A percentile compares a stretch with the other conserved stretches of the same genome.
These are phyloP conservation scores for Cantharis rufa DNA, from an alignment of 2,888 invertebrate species.

Conservation along the genomic window DNA sequence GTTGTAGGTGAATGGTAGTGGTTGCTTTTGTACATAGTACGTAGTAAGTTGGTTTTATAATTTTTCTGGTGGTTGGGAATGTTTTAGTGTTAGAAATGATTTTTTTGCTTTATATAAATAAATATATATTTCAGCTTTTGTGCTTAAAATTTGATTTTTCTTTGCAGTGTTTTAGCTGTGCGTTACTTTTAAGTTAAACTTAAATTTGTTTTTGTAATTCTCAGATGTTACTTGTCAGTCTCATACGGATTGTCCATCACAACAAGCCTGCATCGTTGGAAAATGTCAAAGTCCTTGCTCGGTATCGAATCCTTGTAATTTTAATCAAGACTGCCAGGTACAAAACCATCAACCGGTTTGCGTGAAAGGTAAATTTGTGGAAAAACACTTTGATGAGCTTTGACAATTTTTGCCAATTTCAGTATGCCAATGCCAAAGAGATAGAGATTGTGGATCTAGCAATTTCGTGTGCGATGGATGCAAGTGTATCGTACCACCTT, in stretches of 20 bases:
- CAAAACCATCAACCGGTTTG: conserved; percentile 84
- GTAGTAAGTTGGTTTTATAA: neutral
- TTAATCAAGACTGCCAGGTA: conserved; percentile 79
- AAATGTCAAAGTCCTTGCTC: conserved; percentile 84
- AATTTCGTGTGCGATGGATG: conserved; percentile 70
- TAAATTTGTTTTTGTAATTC: conserved; percentile 32
- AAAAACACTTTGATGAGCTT: neutral
- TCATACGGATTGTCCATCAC: conserved; percentile 77
- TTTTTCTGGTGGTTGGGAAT: conserved; percentile 8
- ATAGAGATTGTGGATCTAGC: conserved; percentile 65
- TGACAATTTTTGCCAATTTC: neutral
- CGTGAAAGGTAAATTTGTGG: conserved; percentile 66
- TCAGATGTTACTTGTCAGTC: conserved; percentile 78
- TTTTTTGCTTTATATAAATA: conserved; percentile 15
- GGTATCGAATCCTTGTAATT: conserved; percentile 72
- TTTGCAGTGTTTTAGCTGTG: conserved; percentile 26
- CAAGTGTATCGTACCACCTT: conserved; percentile 58
- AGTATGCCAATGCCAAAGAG: conserved; percentile 74
- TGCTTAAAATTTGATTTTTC: conserved; percentile 30
- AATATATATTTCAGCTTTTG: conserved; percentile 35
- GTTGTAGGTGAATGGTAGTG: conserved; percentile 9
- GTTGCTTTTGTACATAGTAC: conserved; percentile 7
- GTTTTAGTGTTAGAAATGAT: conserved; percentile 21
- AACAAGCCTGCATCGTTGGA: conserved; percentile 78
- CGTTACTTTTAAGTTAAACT: conserved; percentile 22